These are phyloP conservation scores for Amphiduros pacificus DNA, from an alignment of 2,888 invertebrate genomes.

Conservation along the genomic window DNA sequence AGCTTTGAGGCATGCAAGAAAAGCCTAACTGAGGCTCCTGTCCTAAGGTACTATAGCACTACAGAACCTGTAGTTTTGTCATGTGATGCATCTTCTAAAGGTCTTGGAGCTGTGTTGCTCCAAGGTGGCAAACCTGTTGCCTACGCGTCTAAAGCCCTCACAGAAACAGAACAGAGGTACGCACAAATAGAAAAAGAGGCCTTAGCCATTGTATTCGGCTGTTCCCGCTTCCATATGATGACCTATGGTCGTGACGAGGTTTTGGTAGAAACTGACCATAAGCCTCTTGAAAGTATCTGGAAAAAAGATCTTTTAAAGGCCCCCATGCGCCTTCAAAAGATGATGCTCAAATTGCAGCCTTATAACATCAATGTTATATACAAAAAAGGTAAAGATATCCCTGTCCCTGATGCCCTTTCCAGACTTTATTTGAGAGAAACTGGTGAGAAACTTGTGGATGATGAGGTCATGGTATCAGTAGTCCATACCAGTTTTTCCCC, in stretches of 20 bases:
- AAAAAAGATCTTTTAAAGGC: constrained; percentile 26
- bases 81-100: background rate
- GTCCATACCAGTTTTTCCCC: background rate
- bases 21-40: constrained; percentile 6
- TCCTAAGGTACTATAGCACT: constrained; percentile 14
- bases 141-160: constrained; percentile 25
- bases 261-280: constrained; percentile 28
- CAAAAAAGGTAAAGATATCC: constrained; percentile 3
- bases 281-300: constrained; percentile 29
- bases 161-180: constrained; percentile 11
- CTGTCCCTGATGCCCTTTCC: constrained; percentile 3
- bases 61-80: constrained; percentile 4
- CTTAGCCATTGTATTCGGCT: background rate
- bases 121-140: constrained; percentile 27
- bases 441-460: background rate
- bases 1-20: background rate
- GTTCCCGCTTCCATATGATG: constrained; percentile 5
- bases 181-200: constrained; percentile 3
- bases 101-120: constrained; percentile 16
- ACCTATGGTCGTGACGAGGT: constrained; percentile 6
- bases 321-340: constrained; percentile 30
- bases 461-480: too few species aligned
- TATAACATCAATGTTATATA: constrained; percentile 7
- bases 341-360: constrained; percentile 32
- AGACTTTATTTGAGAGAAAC: background rate